Percentiles rank a stretch among this genome's conserved stretches.
Conservation (phyloP, 2,888 invertebrate genomes). For the Macropis europaea region DNA sequence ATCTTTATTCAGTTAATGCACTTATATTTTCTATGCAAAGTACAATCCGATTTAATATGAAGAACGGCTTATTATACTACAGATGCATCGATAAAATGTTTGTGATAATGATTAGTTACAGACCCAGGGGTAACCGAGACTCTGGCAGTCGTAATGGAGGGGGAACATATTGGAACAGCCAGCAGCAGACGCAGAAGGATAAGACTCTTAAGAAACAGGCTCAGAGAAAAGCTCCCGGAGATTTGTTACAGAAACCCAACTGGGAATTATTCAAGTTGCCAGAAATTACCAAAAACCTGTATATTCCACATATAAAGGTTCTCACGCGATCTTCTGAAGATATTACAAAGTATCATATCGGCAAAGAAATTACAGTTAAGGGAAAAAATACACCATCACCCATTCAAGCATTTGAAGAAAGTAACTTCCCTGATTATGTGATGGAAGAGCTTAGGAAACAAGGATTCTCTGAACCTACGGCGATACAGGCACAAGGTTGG, state of each 20-base stretch:
- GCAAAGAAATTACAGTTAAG: slow-evolving; percentile 93
- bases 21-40: too few species aligned
- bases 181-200: slow-evolving; percentile 69
- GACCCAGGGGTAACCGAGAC: slow-evolving; percentile 76
- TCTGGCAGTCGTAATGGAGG: slow-evolving; percentile 73
- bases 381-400: slow-evolving; percentile 94
- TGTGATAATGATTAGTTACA: slow-evolving; percentile 65
- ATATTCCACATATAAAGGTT: slow-evolving; percentile 89
- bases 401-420: slow-evolving; percentile 94
- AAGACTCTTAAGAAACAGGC: slow-evolving; percentile 69
- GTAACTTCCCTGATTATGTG: slow-evolving; percentile 92
- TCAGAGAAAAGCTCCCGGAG: slow-evolving; percentile 85
- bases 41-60: too few species aligned
- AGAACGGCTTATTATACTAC: too few species aligned
- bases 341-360: slow-evolving; percentile 87
- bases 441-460: slow-evolving; percentile 90
- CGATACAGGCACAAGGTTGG: slow-evolving; percentile 98
- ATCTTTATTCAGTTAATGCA: too few species aligned
- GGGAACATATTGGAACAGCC: slow-evolving; percentile 77
- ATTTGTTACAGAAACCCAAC: slow-evolving; percentile 87
- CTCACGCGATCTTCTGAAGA: slow-evolving; percentile 86
- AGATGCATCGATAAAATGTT: slow-evolving; percentile 4
- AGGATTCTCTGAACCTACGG: slow-evolving; percentile 92
- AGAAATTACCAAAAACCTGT: slow-evolving; percentile 95
- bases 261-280: slow-evolving; percentile 90